Conservation (phyloP, 2,888 invertebrate species). For the Rapana venosa region DNA sequence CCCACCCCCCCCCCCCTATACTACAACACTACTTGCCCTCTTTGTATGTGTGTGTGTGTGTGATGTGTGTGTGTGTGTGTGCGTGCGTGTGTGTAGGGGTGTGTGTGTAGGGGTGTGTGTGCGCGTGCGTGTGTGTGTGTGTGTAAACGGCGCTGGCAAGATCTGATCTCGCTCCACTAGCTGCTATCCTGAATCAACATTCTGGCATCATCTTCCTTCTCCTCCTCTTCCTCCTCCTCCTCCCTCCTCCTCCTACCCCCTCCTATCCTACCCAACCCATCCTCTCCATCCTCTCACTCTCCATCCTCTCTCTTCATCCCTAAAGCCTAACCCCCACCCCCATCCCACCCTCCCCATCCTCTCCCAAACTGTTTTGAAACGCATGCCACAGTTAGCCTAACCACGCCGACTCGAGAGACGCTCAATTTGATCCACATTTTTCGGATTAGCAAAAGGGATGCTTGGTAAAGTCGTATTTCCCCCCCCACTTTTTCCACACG, state of each 20-base stretch:
- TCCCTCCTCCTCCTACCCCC: not conserved
- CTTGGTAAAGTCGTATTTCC: not conserved
- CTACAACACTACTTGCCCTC: not conserved
- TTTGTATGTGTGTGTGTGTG: not conserved
- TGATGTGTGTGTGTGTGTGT: not conserved
- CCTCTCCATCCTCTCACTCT: not conserved
- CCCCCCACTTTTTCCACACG: too few relatives aligned
- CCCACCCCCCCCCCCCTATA: not conserved
- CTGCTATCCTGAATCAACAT: not conserved
- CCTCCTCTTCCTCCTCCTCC: not conserved
- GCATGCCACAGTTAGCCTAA: not conserved
- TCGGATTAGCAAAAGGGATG: conserved; percentile 31
- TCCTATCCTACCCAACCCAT: not conserved
- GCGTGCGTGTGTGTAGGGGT: not conserved
- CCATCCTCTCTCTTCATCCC: not conserved
- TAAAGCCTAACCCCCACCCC: not conserved
- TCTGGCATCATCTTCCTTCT: not conserved
- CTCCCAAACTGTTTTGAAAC: not conserved
- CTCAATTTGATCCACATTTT: conserved; percentile 29
- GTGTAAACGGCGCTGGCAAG: not conserved
- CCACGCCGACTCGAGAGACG: not conserved
- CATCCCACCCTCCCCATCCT: not conserved
- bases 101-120: conserved; percentile 5
- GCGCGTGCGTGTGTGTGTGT: not conserved
- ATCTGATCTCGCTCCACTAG: not conserved